Base-by-base conservation (phyloP, 2,797 vertebrate genomes). In the Gadopsis bispinosus region DNA sequence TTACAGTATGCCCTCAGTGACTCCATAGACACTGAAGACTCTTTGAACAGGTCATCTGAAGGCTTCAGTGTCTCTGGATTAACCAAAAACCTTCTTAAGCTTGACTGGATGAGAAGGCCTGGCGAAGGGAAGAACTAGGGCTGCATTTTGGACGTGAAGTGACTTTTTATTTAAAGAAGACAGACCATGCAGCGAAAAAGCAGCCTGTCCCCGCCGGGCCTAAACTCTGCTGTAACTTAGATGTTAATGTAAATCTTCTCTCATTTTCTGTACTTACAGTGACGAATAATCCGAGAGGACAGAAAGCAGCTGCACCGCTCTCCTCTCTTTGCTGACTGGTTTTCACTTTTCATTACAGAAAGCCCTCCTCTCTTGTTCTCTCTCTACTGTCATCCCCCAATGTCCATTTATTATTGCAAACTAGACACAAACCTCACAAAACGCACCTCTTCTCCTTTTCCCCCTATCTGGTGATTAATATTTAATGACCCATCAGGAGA, bases 401-500 rank as follows among this genome's bases (percentile, higher is more conserved):
- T 45, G 50, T 83, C 72, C 60, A 77, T 88, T 82, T 62, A 77
- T 83, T 65, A 67, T n/a, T 65, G 35, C 70, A 76, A 39, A 79
- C 61, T 60, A 65, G 79, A 82, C 69, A 73, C 65, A 79, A 81
- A 68, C 80, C 63, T 69, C 3, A 20, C 17, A 37, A 33, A 74
- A 59, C 0, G 2, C 31, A 35, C 51, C 51, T 74, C 63, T 50
- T 62, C 76, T 78, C 45, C 66, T 53, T 39, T 77, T 56, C 60
- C 51, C 53, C 60, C 26, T 48, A 48, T 71, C 79, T 78, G 69
- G 7, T 84, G 71, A 84, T 92, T 65, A 92, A 91, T 88, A 86
- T 68, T 93, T 91, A 89, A 93, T 87, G 84, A 86, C 50, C 85
- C 81, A 83, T 89, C 83, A 80, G 81, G 67, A 80, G 83, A 81